Evolutionary conservation across 2,888 invertebrate genomes (phyloP).

Genomic region (Brassicogethes aeneus): DNA sequence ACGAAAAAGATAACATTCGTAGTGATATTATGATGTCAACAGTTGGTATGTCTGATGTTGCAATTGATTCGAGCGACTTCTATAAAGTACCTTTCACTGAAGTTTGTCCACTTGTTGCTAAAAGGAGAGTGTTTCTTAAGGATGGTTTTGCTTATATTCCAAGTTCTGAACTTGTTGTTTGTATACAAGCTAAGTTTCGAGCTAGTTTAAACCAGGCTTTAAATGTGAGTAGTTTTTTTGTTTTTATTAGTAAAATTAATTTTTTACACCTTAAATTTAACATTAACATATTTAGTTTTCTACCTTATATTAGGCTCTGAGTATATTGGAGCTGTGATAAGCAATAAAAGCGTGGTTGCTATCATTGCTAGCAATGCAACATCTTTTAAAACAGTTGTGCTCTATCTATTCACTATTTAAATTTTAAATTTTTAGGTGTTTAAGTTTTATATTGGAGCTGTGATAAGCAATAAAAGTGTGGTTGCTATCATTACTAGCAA

Average conservation of each 20-base stretch:
- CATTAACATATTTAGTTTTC: constrained; percentile 1
- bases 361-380: too few species aligned
- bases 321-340: too few species aligned
- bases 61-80: constrained; percentile 56
- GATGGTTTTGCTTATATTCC: constrained; percentile 84
- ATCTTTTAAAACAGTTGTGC: too few species aligned
- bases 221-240: constrained; percentile 53
- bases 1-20: constrained; percentile 56
- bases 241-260: constrained; percentile 3
- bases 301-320: too few species aligned
- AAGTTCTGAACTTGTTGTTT: constrained; percentile 72
- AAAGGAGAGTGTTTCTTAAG: constrained; percentile 68
- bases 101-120: constrained; percentile 75
- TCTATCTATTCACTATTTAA: too few species aligned
- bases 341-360: too few species aligned
- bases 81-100: constrained; percentile 53
- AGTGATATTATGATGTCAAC: constrained; percentile 55
- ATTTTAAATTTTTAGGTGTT: too few species aligned
- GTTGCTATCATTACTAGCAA: too few species aligned
- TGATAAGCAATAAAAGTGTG: too few species aligned
- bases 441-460: too few species aligned
- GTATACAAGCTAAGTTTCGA: constrained; percentile 71
- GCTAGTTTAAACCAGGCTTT: constrained; percentile 60
- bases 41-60: constrained; percentile 43
- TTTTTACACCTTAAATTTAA: constrained; percentile 1